Conservation (phyloP, 2,888 invertebrate genomes). For the Clepsis dumicolana region DNA sequence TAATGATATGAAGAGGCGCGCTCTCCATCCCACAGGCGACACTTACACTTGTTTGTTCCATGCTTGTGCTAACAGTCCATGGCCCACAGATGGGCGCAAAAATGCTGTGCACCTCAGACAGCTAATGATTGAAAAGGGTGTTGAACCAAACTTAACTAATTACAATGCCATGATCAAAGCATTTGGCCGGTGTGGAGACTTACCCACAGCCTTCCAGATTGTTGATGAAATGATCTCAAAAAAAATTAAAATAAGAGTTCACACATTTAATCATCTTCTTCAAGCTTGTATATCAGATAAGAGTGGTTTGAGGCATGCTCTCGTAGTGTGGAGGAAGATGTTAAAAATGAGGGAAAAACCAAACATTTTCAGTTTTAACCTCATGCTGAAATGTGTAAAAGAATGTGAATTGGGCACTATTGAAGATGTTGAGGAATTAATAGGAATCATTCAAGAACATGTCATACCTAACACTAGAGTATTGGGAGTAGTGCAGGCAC, state of each 20-base stretch:
- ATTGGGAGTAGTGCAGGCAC: slow-evolving; percentile 45
- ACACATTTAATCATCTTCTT: slow-evolving; percentile 92
- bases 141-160: slow-evolving; percentile 90
- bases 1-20: slow-evolving; percentile 92
- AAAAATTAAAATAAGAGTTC: slow-evolving; percentile 86
- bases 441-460: slow-evolving; percentile 66
- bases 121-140: slow-evolving; percentile 89
- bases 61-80: slow-evolving; percentile 94
- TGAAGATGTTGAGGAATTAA: slow-evolving; percentile 84
- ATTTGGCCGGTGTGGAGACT: slow-evolving; percentile 93
- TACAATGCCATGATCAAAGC: slow-evolving; percentile 97
- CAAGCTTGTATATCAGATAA: slow-evolving; percentile 94
- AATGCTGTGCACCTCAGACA: slow-evolving; percentile 89
- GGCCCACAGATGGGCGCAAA: slow-evolving; percentile 88
- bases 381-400: slow-evolving; percentile 91
- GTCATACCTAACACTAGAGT: slow-evolving; percentile 48
- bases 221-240: slow-evolving; percentile 94
- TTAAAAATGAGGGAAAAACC: slow-evolving; percentile 88
- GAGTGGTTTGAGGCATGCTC: slow-evolving; percentile 92
- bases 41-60: slow-evolving; percentile 95
- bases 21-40: slow-evolving; percentile 88
- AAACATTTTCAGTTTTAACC: slow-evolving; percentile 91
- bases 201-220: slow-evolving; percentile 91
- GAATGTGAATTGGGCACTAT: slow-evolving; percentile 93
- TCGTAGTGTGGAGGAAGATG: slow-evolving; percentile 96